Conservation (phyloP, 2,797 vertebrate species). For the Poecilia wingei region DNA sequence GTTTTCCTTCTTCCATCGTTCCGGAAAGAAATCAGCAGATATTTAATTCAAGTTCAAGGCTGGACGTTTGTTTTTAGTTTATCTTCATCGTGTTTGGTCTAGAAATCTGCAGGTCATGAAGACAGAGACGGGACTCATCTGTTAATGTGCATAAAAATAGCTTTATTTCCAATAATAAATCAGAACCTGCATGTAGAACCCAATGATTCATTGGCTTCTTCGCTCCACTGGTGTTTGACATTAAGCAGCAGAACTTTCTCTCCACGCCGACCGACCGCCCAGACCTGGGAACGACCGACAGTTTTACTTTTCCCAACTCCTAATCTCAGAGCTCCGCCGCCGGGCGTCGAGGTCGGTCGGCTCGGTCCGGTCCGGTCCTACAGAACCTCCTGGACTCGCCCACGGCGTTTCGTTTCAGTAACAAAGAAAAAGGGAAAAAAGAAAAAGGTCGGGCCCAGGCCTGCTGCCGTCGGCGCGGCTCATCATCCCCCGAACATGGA, state of each 20-base stretch:
- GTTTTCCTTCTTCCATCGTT: too few relatives aligned
- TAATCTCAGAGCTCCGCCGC: neutral
- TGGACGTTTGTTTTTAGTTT: neutral
- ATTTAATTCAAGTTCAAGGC: neutral
- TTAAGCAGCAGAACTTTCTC: constrained; percentile 81
- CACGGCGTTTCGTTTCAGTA: neutral
- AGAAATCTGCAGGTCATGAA: neutral
- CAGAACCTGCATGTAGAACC: constrained; percentile 76
- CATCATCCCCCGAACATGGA: constrained; percentile 64
- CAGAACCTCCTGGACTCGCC: neutral
- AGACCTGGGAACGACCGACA: constrained; percentile 26
- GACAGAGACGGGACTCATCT: constrained; percentile 26
- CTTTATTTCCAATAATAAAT: constrained; percentile 82
- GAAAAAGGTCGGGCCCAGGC: constrained; percentile 8
- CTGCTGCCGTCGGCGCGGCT: constrained; percentile 54
- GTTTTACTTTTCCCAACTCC: neutral
- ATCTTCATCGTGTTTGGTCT: neutral
- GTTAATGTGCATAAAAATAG: constrained; percentile 83
- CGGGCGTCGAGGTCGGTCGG: too few relatives aligned
- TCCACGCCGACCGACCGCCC: constrained; percentile 43
- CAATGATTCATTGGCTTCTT: constrained; percentile 80
- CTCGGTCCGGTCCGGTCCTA: too few relatives aligned
- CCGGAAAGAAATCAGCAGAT: neutral
- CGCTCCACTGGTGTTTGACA: constrained; percentile 69
- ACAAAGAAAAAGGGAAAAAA: neutral